Evolutionary conservation across 2,113 vertebrate genomes (phyloP).

Genomic region (Phalacrocorax pelagicus): DNA sequence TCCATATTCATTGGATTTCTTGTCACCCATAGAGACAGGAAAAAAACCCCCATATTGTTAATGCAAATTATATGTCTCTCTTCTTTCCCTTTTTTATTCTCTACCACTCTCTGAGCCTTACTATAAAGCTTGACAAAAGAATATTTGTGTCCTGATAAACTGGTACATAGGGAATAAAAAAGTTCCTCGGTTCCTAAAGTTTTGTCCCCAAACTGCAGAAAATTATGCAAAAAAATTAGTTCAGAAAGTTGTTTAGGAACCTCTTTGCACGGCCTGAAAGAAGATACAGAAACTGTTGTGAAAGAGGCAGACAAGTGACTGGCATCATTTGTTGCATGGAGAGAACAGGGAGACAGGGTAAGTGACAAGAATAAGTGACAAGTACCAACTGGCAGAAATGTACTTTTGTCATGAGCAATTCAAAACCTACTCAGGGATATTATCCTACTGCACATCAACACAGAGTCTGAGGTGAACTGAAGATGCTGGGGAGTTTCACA

Average conservation of each 20-base stretch:
- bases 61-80: background rate
- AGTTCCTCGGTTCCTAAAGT: background rate
- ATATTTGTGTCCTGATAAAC: background rate
- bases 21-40: background rate
- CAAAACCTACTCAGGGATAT: background rate
- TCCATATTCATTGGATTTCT: background rate
- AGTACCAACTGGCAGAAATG: background rate
- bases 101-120: background rate
- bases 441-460: background rate
- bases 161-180: background rate
- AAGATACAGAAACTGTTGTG: conserved; percentile 3
- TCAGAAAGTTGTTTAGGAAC: background rate
- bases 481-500: background rate
- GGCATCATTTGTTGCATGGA: background rate
- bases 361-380: background rate
- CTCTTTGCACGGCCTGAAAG: background rate
- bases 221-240: background rate
- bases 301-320: conserved; percentile 12
- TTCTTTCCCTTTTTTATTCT: background rate
- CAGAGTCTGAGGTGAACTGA: background rate
- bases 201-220: background rate
- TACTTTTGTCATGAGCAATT: conserved; percentile 7
- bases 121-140: background rate
- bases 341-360: background rate
- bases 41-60: background rate